A percentile compares a stretch with the other conserved stretches of the same genome.
phyloP scores from a whole-genome alignment of 2,797 vertebrate genomes.

The Triplophysa bombifrons region DNA sequence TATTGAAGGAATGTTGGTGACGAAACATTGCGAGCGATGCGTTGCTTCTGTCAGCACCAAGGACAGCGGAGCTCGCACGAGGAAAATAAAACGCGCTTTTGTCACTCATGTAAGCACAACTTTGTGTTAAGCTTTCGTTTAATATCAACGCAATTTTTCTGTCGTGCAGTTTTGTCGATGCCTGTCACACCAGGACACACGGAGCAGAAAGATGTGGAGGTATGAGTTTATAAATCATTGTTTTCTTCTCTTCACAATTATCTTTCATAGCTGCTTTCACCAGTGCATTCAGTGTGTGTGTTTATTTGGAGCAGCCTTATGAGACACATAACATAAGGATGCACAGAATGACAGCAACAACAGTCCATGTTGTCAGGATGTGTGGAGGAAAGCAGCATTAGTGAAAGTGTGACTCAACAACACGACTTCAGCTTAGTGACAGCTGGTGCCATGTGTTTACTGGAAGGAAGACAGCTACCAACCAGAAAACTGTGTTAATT shows the following conservation, averaged over 20 bases:
- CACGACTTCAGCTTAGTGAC: conserved; percentile 40
- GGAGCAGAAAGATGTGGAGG: conserved; percentile 76
- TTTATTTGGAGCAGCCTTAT: background rate
- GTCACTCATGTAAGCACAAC: background rate
- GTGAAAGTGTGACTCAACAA: conserved; percentile 47
- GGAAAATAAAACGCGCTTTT: background rate
- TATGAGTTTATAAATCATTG: conserved; percentile 51
- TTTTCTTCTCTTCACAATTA: background rate
- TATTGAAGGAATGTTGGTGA: conserved; percentile 3
- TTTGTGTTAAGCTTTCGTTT: background rate
- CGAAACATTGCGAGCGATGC: background rate
- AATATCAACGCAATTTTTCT: background rate
- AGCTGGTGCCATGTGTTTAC: conserved; percentile 36
- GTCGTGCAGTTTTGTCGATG: conserved; percentile 70
- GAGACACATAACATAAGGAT: conserved; percentile 26
- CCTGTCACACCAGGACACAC: conserved; percentile 72
- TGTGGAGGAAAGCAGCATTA: conserved; percentile 41
- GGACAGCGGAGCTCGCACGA: conserved; percentile 66
- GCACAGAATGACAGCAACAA: conserved; percentile 22
- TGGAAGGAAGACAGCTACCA: background rate
- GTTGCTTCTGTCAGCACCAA: conserved; percentile 69
- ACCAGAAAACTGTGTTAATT: background rate
- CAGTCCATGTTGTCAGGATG: conserved; percentile 26
- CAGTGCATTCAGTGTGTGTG: background rate
- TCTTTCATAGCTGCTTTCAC: background rate